Conservation (phyloP, 2,113 vertebrate species). For the Myodes glareolus region DNA sequence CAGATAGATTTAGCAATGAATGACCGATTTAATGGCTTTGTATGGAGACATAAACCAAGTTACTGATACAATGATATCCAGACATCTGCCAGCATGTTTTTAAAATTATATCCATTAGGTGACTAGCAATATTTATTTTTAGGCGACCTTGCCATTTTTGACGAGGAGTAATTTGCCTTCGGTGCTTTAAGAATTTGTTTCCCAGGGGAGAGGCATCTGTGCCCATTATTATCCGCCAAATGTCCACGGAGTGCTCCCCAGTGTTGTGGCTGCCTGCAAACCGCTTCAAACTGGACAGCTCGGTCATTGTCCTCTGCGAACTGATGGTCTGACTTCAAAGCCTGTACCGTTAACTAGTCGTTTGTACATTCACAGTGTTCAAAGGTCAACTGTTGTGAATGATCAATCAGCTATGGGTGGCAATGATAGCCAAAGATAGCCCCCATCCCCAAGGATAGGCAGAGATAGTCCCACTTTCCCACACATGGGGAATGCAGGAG, state of each 20-base stretch:
- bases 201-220: not conserved
- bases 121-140: not conserved
- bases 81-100: not conserved
- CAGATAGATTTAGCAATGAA: slow-evolving; percentile 20
- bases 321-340: not conserved
- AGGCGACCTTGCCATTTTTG: not conserved
- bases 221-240: not conserved
- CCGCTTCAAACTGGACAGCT: not conserved
- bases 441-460: not conserved
- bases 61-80: not conserved
- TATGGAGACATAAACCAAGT: slow-evolving; percentile 31
- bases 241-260: not conserved
- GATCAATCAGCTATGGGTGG: not conserved
- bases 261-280: not conserved
- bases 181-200: slow-evolving; percentile 42
- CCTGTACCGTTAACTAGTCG: not conserved
- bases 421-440: not conserved
- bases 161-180: not conserved
- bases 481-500: not conserved
- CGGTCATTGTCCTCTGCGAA: not conserved
- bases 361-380: not conserved
- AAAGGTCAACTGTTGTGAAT: not conserved
- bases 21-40: slow-evolving; percentile 17
- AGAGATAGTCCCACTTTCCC: not conserved
- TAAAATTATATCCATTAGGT: not conserved